phyloP scores from a whole-genome alignment of 2,113 vertebrate species.

The Verasper variegatus region DNA sequence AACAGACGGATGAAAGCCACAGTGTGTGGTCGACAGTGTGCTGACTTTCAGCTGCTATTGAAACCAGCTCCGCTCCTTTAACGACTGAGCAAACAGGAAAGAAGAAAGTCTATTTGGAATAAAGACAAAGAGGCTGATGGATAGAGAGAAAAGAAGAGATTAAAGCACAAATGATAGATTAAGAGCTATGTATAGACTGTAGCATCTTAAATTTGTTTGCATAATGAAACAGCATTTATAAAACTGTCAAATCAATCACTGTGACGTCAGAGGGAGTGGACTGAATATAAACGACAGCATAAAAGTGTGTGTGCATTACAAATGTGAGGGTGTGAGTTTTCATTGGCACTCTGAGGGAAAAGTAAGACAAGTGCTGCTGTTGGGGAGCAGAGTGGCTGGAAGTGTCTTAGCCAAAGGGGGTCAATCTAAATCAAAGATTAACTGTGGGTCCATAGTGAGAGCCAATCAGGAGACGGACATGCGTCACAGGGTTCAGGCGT shows the following conservation, averaged over 20 bases:
- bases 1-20: slow-evolving; percentile 49
- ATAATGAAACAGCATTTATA: slow-evolving; percentile 9
- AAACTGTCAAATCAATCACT: background rate
- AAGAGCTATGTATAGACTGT: background rate
- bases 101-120: slow-evolving; percentile 55
- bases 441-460: slow-evolving; percentile 47
- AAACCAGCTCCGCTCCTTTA: slow-evolving; percentile 58
- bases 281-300: background rate
- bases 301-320: background rate
- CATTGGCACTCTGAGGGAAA: background rate
- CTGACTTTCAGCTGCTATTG: slow-evolving; percentile 67
- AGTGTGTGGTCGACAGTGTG: slow-evolving; percentile 57
- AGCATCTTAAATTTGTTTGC: background rate
- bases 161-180: slow-evolving; percentile 10
- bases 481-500: slow-evolving; percentile 28
- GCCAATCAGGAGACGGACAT: slow-evolving; percentile 35
- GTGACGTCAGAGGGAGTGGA: background rate
- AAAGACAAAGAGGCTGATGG: slow-evolving; percentile 32
- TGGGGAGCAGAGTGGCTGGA: slow-evolving; percentile 1
- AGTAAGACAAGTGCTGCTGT: background rate
- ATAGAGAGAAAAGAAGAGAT: slow-evolving; percentile 4
- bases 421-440: slow-evolving; percentile 66
- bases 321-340: background rate
- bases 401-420: slow-evolving; percentile 1
- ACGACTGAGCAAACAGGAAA: slow-evolving; percentile 59